Evolutionary conservation across 1,140 invertebrate species (phyloP), one percentile per base, ranked within the genome.

Genomic region (Nasonia giraulti): DNA sequence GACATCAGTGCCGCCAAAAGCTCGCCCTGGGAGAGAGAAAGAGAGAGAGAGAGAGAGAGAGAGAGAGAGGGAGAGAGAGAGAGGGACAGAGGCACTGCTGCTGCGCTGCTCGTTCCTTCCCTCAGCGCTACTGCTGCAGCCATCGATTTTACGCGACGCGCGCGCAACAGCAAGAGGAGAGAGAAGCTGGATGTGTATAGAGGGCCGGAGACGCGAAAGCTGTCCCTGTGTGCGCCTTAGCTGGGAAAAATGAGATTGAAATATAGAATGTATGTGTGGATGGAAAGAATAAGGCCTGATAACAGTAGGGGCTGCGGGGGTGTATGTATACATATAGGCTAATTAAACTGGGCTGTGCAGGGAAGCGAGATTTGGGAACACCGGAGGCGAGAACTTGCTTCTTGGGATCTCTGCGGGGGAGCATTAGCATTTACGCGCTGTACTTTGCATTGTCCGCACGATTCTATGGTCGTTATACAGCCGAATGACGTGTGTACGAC

Each of bases 141-240:
- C 66, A 80, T 80, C 79, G 79, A 80, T 80, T 80, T 80, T 80
- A 71, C 66, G 66, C 44, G 12, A 20, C 23, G 31, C 37, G 40
- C 40, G 75, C 75, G 40, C 75, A 62, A 62, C 75, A 44, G 47
- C 40, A 0, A 44, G 27, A 6, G 2, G 23, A 4, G 23, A 50
- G 76, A 62, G n/a, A 23, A 62, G 47, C 14, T 12, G n/a, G 2
- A 20, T n/a, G 20, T 27, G 23, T 71, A 33, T 27, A 74, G 33
- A 33, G 73, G n/a, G n/a, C 11, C 8, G 14, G 69, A 71, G 27
- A 33, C 11, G 74, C 75, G 7, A 17, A 14, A 77, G 75, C 23
- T 77, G 0, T 23, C 6, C n/a, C 8, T 7, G 7, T 44, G 40
- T 44, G 40, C 10, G 8, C 1, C 27, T 1, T 27, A 3, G 75